These are phyloP conservation scores for Drosophila tanythrix DNA, from an alignment of 2,888 invertebrate species.

Conservation along the genomic window DNA sequence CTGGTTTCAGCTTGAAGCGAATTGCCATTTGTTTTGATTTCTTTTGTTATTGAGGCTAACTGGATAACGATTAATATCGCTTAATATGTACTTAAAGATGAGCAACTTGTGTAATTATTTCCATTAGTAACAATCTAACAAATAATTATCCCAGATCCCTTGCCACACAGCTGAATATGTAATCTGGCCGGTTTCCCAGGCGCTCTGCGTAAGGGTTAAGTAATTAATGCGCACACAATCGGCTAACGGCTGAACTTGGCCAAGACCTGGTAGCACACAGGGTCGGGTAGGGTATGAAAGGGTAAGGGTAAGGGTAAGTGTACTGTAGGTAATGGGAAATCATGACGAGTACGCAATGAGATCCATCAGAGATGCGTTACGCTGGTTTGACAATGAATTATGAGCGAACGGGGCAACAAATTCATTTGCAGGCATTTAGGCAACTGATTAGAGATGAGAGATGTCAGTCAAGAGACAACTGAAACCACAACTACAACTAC, in stretches of 20 bases:
- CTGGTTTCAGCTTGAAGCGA: not conserved
- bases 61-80: not conserved
- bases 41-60: conserved; percentile 1
- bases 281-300: not conserved
- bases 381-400: conserved; percentile 56
- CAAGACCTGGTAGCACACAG: not conserved
- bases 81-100: not conserved
- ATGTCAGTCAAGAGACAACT: conserved; percentile 42
- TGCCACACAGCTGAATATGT: not conserved
- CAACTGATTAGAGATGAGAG: conserved; percentile 65
- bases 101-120: not conserved
- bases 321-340: conserved; percentile 27
- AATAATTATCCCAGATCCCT: not conserved
- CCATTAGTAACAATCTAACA: not conserved
- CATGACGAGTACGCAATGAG: conserved; percentile 33
- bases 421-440: conserved; percentile 52
- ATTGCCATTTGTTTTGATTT: not conserved
- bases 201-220: conserved; percentile 12
- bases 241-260: conserved; percentile 26
- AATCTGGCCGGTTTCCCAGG: not conserved
- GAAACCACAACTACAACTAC: conserved; percentile 23
- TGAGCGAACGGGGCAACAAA: conserved; percentile 48
- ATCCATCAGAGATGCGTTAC: conserved; percentile 51
- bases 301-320: too few relatives aligned
- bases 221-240: conserved; percentile 47